A percentile compares a stretch with the other conserved stretches of the same genome.
Evolutionary conservation across 2,113 vertebrate genomes (phyloP).

Genomic region (Lagopus leucura): DNA sequence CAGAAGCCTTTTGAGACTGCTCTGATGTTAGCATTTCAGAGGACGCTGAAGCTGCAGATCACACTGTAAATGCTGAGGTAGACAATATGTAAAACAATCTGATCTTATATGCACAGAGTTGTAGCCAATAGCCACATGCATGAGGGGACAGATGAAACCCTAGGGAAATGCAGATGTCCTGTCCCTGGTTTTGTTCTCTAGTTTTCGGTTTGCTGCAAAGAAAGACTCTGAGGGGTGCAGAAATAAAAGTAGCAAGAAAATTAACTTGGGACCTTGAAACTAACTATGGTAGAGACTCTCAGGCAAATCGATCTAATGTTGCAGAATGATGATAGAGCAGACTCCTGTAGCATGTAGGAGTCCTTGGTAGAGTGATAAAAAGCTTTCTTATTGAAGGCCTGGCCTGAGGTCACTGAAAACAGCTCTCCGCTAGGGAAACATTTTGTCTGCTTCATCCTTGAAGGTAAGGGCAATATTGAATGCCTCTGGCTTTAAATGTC

Average conservation of each 20-base stretch:
- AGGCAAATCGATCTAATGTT: not conserved
- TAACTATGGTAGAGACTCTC: not conserved
- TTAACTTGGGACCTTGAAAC: conserved; percentile 51
- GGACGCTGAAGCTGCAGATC: not conserved
- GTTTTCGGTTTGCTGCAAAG: conserved; percentile 24
- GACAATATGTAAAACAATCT: conserved; percentile 60
- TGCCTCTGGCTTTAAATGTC: not conserved
- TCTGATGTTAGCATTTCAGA: not conserved
- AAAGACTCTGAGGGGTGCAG: not conserved
- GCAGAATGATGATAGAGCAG: not conserved
- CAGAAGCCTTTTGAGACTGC: accelerated
- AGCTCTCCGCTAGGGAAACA: not conserved
- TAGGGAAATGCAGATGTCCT: conserved; percentile 60
- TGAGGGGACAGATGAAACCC: conserved; percentile 67
- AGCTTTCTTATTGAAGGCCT: not conserved
- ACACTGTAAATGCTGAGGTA: conserved; percentile 36
- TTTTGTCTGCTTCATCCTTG: not conserved
- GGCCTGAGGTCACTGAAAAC: not conserved
- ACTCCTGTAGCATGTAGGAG: not conserved
- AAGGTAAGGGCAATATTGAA: not conserved
- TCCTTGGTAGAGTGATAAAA: conserved; percentile 37
- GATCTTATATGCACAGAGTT: conserved; percentile 60
- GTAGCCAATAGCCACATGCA: conserved; percentile 64
- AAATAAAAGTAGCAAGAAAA: conserved; percentile 40
- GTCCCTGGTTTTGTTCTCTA: conserved; percentile 37